Conservation (phyloP, 2,797 vertebrate species). For the Parambassis ranga region DNA sequence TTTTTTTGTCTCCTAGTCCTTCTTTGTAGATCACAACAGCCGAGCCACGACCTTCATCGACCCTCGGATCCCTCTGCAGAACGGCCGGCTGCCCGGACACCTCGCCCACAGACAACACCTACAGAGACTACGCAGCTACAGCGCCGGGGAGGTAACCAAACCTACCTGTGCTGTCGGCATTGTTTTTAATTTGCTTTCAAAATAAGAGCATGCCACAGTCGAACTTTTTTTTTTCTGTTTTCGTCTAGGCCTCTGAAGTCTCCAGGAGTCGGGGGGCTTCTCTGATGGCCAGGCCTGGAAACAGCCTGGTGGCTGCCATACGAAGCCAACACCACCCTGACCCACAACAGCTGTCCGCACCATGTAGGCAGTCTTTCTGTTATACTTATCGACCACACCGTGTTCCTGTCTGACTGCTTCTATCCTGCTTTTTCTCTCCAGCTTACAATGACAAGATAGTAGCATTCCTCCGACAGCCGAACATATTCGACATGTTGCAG, state of each 20-base stretch:
- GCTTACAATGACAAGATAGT: constrained; percentile 99
- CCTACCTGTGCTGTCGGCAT: background rate
- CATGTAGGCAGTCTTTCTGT: constrained; percentile 56
- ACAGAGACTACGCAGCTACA: constrained; percentile 97
- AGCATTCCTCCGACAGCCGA: constrained; percentile 94
- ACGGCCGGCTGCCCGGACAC: constrained; percentile 90
- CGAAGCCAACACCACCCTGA: constrained; percentile 89
- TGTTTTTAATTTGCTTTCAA: too few relatives aligned
- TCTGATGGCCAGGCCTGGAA: constrained; percentile 87
- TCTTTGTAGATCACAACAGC: constrained; percentile 98
- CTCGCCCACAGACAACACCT: constrained; percentile 93
- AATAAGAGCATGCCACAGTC: too few relatives aligned
- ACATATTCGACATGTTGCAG: constrained; percentile 96
- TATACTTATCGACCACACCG: too few relatives aligned
- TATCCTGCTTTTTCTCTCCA: too few relatives aligned
- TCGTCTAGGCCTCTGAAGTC: constrained; percentile 98
- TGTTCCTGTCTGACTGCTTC: background rate
- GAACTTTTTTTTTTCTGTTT: too few relatives aligned
- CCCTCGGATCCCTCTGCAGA: constrained; percentile 95
- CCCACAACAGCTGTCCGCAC: constrained; percentile 82
- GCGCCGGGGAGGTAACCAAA: constrained; percentile 90
- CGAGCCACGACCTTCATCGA: constrained; percentile 97
- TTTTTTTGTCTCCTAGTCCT: constrained; percentile 81
- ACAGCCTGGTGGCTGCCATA: constrained; percentile 91
- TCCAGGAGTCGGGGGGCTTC: constrained; percentile 91